Evolutionary conservation across 2,888 invertebrate genomes (phyloP), one percentile per base, ranked within the genome.

Genomic region (Limnephilus auricula): DNA sequence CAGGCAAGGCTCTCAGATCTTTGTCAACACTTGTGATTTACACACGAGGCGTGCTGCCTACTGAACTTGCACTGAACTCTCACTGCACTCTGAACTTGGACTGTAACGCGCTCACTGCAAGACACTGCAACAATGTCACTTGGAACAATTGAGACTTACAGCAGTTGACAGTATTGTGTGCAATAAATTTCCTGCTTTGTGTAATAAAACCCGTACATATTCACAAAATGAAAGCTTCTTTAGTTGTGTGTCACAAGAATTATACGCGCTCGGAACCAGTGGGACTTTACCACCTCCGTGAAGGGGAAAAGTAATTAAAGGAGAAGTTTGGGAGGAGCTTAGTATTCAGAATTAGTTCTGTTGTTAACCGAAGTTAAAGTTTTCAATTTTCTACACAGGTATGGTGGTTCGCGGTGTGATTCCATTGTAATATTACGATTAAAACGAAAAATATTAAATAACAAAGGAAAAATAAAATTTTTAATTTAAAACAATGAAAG

Each of bases 21-120:
- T 86, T 86, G 86, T 86, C 86, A 86, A 86, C 86, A 86, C 86
- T 86, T 86, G 45, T 86, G 86, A 86, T 86, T 86, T 86, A 86
- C 45, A 86, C 45, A 4, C 50, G 86, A 65, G 50, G 86, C 86
- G 50, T 86, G 86, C 32, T 86, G 86, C 50, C 86, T 34, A 82
- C 32, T 34, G 80, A 82, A 82, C 80, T 82, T 32, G 31, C 32
- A 32, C 32, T 34, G 80, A 31, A 34, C 80, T 80, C n/a, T 13
- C 31, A 79, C 79, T 79, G 10, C 18, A 79, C 79, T 13, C 80
- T 80, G 13, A 80, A 80, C 80, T 32, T 34, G 32, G 80, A 82
- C 31, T 31, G 32, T 13, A 15, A 82, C 32, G 15, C 31, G 65
- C 3, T 65, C 25, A 25, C 25, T 65, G 65, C 65, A 65, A 65